Conservation (phyloP, 2,113 vertebrate species). For the Caloenas nicobarica region DNA sequence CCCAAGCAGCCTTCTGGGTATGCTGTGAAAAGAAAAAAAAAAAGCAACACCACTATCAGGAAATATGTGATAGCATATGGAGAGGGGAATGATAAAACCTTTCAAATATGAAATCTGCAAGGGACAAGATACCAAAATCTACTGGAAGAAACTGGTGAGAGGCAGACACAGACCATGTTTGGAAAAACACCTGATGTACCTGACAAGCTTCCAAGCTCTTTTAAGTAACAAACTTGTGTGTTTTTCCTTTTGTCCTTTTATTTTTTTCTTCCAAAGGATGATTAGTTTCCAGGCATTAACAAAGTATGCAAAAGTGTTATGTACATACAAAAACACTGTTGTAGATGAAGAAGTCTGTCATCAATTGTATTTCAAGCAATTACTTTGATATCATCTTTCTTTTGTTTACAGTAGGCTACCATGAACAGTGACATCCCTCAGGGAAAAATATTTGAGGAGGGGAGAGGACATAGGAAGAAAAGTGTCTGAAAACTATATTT, state of each 20-base stretch:
- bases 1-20: neutral
- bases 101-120: conserved; percentile 13
- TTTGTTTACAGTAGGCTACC: conserved; percentile 22
- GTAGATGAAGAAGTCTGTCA: conserved; percentile 21
- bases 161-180: neutral
- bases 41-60: neutral
- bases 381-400: conserved; percentile 18
- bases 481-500: neutral
- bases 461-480: conserved; percentile 3
- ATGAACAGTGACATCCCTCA: conserved; percentile 4
- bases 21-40: neutral
- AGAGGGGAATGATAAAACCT: conserved; percentile 8
- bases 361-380: conserved; percentile 45
- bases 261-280: neutral
- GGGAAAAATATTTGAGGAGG: conserved; percentile 6
- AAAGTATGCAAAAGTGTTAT: conserved; percentile 9
- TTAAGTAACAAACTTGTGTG: neutral
- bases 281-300: neutral
- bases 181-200: neutral
- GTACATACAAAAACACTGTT: neutral
- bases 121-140: neutral
- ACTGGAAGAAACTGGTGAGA: neutral
- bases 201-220: neutral
- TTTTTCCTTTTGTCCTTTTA: neutral
- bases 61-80: conserved; percentile 11